Evolutionary conservation across 2,797 vertebrate species (phyloP).

Genomic region (Melanotaenia nigrans): DNA sequence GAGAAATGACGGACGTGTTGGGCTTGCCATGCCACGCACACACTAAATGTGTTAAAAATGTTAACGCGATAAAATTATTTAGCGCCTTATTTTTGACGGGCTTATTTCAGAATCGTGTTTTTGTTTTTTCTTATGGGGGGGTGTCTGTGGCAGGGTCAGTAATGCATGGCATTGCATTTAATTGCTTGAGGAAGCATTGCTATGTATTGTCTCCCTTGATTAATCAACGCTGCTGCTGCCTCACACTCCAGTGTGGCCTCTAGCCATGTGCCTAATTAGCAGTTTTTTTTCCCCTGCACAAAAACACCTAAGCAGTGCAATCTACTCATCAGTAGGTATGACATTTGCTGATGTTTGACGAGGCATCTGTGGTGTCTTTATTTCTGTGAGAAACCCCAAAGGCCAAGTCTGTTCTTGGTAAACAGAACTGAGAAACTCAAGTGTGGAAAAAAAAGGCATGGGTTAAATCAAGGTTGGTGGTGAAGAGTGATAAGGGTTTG

Average conservation of each 20-base stretch:
- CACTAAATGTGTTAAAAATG: no score
- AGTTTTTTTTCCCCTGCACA: slow-evolving; percentile 8
- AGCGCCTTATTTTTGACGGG: no score
- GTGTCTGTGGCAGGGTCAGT: slow-evolving; percentile 6
- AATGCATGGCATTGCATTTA: slow-evolving; percentile 71
- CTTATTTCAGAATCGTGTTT: no score
- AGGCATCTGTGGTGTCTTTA: slow-evolving; percentile 11
- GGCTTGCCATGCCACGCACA: no score
- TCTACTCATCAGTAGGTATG: slow-evolving; percentile 11
- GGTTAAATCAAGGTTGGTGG: not conserved
- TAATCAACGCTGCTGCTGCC: slow-evolving; percentile 61
- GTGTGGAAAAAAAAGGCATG: not conserved
- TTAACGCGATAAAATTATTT: no score
- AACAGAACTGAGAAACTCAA: not conserved
- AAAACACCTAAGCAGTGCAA: slow-evolving; percentile 14
- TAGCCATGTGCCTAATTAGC: slow-evolving; percentile 68
- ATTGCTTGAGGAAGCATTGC: slow-evolving; percentile 66
- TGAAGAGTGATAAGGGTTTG: not conserved
- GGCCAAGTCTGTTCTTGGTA: not conserved
- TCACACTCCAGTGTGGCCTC: slow-evolving; percentile 38
- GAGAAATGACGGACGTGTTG: no score
- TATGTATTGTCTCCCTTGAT: slow-evolving; percentile 75
- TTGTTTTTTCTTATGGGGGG: no score
- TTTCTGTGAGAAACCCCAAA: slow-evolving; percentile 7
- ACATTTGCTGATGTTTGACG: slow-evolving; percentile 17